A percentile compares a stretch with the other conserved stretches of the same genome.
phyloP scores from a whole-genome alignment of 2,888 invertebrate species.

The Nephrotoma guestfalica region DNA sequence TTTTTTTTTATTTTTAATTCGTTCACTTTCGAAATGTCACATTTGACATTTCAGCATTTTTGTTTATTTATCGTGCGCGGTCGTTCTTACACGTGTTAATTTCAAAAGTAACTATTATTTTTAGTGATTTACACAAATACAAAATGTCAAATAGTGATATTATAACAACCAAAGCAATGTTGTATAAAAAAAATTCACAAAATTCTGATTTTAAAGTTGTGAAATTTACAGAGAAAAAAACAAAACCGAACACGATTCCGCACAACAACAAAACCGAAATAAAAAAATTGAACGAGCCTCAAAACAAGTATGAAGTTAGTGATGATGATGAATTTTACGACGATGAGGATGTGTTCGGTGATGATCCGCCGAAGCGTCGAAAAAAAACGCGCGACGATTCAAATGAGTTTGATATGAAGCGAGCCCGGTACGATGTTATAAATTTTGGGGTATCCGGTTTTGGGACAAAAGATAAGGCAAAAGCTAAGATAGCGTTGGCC shows the following conservation, averaged over 20 bases:
- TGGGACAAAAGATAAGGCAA: slow-evolving; percentile 49
- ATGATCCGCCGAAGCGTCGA: not conserved
- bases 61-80: not conserved
- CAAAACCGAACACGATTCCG: not conserved
- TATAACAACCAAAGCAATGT: slow-evolving; percentile 26
- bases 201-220: not conserved
- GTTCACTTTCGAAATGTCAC: not conserved
- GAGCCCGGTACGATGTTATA: slow-evolving; percentile 63
- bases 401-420: slow-evolving; percentile 53
- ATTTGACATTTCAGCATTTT: not conserved
- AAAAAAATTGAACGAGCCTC: not conserved
- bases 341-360: not conserved
- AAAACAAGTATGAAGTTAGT: not conserved
- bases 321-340: not conserved
- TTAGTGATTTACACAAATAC: not conserved
- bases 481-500: slow-evolving; percentile 63
- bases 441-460: slow-evolving; percentile 74
- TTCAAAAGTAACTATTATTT: not conserved
- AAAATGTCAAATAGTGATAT: slow-evolving; percentile 17
- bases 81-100: not conserved
- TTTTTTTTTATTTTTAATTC: not conserved
- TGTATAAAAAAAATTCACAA: slow-evolving; percentile 17
- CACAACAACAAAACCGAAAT: not conserved
- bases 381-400: slow-evolving; percentile 11
- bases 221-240: not conserved